phyloP scores from a whole-genome alignment of 2,113 vertebrate genomes.

The Campylomormyrus tamandua region DNA sequence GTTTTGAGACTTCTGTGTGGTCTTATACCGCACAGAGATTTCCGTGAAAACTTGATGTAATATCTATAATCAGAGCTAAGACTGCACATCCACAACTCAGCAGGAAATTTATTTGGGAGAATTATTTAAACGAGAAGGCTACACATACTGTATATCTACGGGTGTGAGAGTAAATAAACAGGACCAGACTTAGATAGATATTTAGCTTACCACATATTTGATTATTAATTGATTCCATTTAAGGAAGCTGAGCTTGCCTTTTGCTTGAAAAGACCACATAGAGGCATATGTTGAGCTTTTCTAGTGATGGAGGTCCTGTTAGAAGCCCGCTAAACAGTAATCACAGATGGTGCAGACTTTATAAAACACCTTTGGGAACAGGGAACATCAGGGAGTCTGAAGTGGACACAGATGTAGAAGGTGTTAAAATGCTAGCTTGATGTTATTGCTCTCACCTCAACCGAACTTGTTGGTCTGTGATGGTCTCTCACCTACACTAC shows the following conservation, averaged over 20 bases:
- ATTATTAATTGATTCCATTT: not conserved
- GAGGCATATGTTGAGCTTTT: not conserved
- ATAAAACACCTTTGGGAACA: not conserved
- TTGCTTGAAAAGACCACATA: not conserved
- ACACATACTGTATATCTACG: not conserved
- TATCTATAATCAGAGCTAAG: not conserved
- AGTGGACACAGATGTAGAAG: not conserved
- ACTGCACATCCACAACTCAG: not conserved
- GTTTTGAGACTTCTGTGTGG: not conserved
- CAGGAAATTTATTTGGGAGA: not conserved
- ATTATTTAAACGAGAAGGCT: not conserved
- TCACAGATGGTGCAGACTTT: not conserved
- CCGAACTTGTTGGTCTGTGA: not conserved
- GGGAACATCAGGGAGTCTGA: not conserved
- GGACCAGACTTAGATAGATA: not conserved
- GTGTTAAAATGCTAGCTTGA: not conserved
- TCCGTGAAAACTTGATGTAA: not conserved
- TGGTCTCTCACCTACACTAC: not conserved
- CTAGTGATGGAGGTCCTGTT: not conserved
- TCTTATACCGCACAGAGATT: constrained; percentile 13
- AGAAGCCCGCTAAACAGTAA: not conserved
- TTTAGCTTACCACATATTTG: not conserved
- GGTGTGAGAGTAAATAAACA: not conserved
- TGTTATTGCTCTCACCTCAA: not conserved
- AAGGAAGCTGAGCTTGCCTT: not conserved